Base-by-base conservation (phyloP, 1,140 invertebrate species). In the Scaptodrosophila lebanonensis region DNA sequence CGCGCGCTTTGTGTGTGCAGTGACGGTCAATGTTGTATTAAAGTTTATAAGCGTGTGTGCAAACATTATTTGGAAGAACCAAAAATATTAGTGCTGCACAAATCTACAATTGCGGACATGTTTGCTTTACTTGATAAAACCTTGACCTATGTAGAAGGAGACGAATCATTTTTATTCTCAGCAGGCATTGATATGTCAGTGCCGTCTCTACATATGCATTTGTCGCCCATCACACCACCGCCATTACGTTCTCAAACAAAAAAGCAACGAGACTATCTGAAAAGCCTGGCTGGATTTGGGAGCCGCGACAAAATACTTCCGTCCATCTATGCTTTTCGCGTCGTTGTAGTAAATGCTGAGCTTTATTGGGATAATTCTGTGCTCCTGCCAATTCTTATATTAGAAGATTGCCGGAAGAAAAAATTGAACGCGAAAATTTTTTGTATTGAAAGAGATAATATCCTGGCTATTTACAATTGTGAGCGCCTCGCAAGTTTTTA, bases 401-500 rank as follows among this genome's bases (percentile, higher is more conserved):
- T 85, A 2, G 39, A 79, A 5, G 65, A 83, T 17, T 63, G 56
- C 12, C 45, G 45, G 3, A 17, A 17, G 1, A 63, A 61, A 3
- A 56, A 73, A 18, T 25, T 45, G 1, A 62, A 63, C 2, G 35
- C 54, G 0, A 68, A 62, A 44, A 68, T 85, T 1, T 47, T 85
- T 2, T 83, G 76, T 38, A 52, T 85, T 1, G 83, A 85, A 16
- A 42, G 13, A 11, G 61, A 76, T 12, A 36, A 35, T 5, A 50
- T 85, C 30, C 17, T 85, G 3, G 83, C 83, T 1, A 40, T 29
- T 0, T 59, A 82, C 35, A 82, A 85, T 22, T 59, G 77, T 36
- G 59, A 73, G 32, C 58, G 58, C 2, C 18, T 93, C 66, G 90
- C 95, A 71, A 87, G 93, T 35, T 96, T 97, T 84, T 89, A 97